Conservation (phyloP, 1,140 invertebrate species). For the Drosophila dunni region DNA sequence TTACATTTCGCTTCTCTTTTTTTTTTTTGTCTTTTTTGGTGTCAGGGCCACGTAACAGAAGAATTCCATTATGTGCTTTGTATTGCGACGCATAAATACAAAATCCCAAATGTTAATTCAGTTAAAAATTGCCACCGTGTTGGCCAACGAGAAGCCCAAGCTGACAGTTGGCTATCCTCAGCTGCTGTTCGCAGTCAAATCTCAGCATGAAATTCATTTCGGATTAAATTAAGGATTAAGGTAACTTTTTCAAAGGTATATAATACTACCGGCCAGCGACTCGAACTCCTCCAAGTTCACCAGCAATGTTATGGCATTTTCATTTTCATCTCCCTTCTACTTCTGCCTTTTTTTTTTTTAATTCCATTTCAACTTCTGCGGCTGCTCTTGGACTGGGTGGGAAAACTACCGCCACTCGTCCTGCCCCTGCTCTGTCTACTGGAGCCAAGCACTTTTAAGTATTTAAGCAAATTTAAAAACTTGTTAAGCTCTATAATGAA, state of each 20-base stretch:
- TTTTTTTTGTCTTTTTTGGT: too few species aligned
- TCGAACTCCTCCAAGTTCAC: slow-evolving; percentile 7
- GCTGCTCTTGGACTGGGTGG: background rate
- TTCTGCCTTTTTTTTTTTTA: slow-evolving; percentile 17
- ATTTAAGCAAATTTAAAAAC: slow-evolving; percentile 80
- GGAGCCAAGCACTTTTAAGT: slow-evolving; percentile 57
- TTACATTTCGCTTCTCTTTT: slow-evolving; percentile 1
- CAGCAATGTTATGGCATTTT: slow-evolving; percentile 34
- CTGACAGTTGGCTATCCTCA: slow-evolving; percentile 3
- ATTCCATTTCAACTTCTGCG: slow-evolving; percentile 44
- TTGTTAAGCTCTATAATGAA: slow-evolving; percentile 75
- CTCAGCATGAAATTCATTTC: slow-evolving; percentile 75
- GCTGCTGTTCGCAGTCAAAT: slow-evolving; percentile 48
- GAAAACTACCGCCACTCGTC: background rate
- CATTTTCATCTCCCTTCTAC: background rate
- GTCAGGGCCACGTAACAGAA: slow-evolving; percentile 23
- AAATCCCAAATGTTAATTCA: slow-evolving; percentile 49
- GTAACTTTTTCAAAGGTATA: slow-evolving; percentile 63
- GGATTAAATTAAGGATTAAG: slow-evolving; percentile 74
- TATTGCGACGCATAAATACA: slow-evolving; percentile 30
- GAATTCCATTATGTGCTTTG: slow-evolving; percentile 45
- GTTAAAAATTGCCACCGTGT: slow-evolving; percentile 41
- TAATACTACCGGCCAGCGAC: slow-evolving; percentile 6
- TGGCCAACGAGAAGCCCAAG: background rate
- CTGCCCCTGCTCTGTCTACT: background rate